Evolutionary conservation across 2,888 invertebrate species (phyloP).

Genomic region (Cetonia aurata): DNA sequence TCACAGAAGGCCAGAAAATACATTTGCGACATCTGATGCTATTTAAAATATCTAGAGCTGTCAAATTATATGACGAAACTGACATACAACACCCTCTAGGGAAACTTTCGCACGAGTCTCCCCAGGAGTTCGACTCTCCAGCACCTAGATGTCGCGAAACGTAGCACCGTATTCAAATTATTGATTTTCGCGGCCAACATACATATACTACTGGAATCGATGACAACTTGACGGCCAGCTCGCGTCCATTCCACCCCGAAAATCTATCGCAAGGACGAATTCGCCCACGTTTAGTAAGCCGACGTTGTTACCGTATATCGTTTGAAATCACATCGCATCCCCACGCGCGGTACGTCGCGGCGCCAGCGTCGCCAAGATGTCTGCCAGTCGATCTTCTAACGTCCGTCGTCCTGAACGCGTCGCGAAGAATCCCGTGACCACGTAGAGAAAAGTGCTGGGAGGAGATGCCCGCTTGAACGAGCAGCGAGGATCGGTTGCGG

Average conservation of each 20-base stretch:
- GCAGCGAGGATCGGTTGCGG: no score
- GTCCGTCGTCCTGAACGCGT: slow-evolving; percentile 47
- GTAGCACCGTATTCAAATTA: slow-evolving; percentile 10
- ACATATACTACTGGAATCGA: slow-evolving; percentile 5
- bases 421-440: not conserved
- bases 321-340: not conserved
- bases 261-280: not conserved
- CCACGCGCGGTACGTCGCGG: slow-evolving; percentile 54
- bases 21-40: not conserved
- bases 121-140: not conserved
- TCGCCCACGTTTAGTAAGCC: not conserved
- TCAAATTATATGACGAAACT: not conserved
- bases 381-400: slow-evolving; percentile 66
- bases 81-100: not conserved
- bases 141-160: slow-evolving; percentile 14
- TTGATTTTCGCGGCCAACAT: slow-evolving; percentile 41
- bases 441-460: not conserved
- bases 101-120: not conserved
- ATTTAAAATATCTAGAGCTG: not conserved
- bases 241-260: not conserved
- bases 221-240: not conserved
- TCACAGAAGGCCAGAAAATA: no score
- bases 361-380: slow-evolving; percentile 60
- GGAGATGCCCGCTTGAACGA: slow-evolving; percentile 2
- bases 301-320: no score